Base-by-base conservation (phyloP, 2,113 vertebrate species). In the Lethenteron reissneri region DNA sequence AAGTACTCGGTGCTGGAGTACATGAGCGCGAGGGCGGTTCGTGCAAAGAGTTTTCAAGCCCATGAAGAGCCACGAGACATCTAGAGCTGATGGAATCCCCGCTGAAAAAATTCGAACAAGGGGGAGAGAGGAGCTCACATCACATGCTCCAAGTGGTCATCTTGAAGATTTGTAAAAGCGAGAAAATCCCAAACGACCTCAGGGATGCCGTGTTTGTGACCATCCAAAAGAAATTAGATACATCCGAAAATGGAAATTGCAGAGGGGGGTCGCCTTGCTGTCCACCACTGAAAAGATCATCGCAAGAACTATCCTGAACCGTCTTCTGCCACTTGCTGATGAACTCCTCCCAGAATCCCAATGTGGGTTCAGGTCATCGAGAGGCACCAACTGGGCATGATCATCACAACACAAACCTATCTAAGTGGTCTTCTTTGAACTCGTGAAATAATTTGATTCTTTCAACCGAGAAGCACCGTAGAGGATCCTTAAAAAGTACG, bases 131-230 rank as follows among this genome's bases (percentile, higher is more conserved):
- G 17, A 64, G 60, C 60, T 15, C 77, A 56, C 76, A 70, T 75
- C 73, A 73, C 58, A 75, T 4, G 73, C 75, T 78, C 76, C 79
- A 14, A 1, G 6, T 62, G 72, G 75, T 73, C 75, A 68, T 76
- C 74, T 9, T 3, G 58, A 72, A 76, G 72, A 74, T 72, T n/a
- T 64, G 75, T 76, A 75, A 73, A 15, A 72, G 74, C 71, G 76
- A 72, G 72, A 76, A 76, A 72, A 77, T 77, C 77, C 75, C 76
- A 78, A 75, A 76, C 75, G 78, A 80, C 74, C 77, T 76, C 60
- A 17, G 3, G 17, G 72, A 72, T 64, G 72, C 72, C 72, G 62
- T 71, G 58, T 12, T 77, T 72, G 74, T 74, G 76, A 75, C 72
- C 73, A 75, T 75, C 58, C 69, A 72, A 21, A 21, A 21, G 21